Conservation (phyloP, 64 coral and sea anemone genomes). For the Dendronephthya gigantea region DNA sequence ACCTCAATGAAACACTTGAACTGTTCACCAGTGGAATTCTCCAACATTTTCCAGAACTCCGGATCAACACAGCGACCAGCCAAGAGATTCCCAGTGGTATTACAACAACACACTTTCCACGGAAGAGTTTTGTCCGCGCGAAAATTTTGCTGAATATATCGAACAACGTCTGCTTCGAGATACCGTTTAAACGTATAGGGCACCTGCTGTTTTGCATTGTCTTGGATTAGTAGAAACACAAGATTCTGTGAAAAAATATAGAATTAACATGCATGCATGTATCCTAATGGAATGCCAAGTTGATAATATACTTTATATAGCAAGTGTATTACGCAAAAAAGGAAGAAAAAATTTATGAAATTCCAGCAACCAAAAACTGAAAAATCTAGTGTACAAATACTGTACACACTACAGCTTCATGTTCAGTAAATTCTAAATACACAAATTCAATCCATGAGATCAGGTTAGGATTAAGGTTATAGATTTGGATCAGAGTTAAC, state of each 20-base stretch:
- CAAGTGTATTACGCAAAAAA: no score
- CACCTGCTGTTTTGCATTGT: background rate
- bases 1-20: slow-evolving; percentile 6
- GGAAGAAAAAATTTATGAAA: no score
- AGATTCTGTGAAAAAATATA: background rate
- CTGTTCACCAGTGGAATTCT: background rate
- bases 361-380: no score
- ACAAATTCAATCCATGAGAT: no score
- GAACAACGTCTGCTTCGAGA: background rate
- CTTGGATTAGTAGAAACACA: background rate
- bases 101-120: slow-evolving; percentile 1
- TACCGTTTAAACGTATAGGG: background rate
- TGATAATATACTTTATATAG: no score
- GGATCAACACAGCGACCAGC: background rate
- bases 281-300: no score
- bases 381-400: no score
- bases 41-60: background rate
- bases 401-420: no score
- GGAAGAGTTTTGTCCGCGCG: background rate
- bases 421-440: no score
- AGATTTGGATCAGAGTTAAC: no score
- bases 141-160: background rate
- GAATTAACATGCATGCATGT: no score
- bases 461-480: no score
- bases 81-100: background rate